Base-by-base conservation (phyloP, 2,888 invertebrate genomes). In the Hartigia nigra region DNA sequence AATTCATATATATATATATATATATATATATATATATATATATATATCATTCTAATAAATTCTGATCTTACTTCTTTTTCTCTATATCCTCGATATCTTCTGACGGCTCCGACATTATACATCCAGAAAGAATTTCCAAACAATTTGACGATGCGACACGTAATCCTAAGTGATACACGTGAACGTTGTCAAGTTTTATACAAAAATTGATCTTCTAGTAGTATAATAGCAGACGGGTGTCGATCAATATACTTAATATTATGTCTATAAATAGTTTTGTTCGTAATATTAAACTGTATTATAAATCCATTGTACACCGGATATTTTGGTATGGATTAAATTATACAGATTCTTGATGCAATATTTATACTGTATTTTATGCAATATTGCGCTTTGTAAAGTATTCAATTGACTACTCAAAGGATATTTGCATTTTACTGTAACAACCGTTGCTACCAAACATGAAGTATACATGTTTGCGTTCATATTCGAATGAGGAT, bases 61-160 rank as follows among this genome's bases (percentile, higher is more conserved):
- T 78, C 12, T 14, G 31, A 35, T 31, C 23, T 34, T 78, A 78
- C 78, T 70, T 79, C 31, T 72, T 69, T 34, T 36, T 76, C 31
- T 79, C 32, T n/a, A 69, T 34, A 69, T 76, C 78, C 9, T 76
- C 78, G n/a, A 76, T 70, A 55, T 76, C 78, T 5, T 76, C 76
- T 14, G 76, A 74, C 35, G 55, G 37, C 37, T 72, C 74, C 36
- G 55, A 72, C 32, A 69, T 34, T 12, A 32, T 72, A 72, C 72
- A 72, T 34, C 32, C 31, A 32, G 12, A 72, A 31, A 12, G 12
- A 31, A 72, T 72, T 72, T 72, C 32, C 31, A 12, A 32, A 31
- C 32, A 72, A 72, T 31, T 31, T 72, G 5, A 72, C 55, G 23
- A 55, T 5, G 32, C 31, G 72, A 31, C 31, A 72, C 31, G 34